Evolutionary conservation across 2,113 vertebrate species (phyloP).

Genomic region (Potamarius usumacintae): DNA sequence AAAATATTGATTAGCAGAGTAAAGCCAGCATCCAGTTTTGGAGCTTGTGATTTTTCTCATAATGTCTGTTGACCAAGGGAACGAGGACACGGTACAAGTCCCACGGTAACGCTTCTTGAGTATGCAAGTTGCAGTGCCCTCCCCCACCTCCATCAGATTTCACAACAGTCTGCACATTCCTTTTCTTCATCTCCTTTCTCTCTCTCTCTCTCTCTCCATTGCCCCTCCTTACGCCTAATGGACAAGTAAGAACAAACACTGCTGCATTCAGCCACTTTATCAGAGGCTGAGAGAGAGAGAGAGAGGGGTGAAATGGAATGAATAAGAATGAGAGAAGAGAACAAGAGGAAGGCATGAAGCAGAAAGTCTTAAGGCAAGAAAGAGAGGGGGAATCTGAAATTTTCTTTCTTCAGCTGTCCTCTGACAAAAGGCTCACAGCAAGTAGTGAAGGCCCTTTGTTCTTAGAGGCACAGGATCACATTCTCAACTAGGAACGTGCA

Average conservation of each 20-base stretch:
- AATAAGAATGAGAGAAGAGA: neutral
- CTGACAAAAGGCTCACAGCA: constrained; percentile 40
- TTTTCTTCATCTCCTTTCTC: constrained; percentile 21
- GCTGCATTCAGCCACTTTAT: constrained; percentile 45
- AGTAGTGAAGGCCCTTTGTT: constrained; percentile 35
- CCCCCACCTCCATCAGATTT: constrained; percentile 47
- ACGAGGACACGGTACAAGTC: constrained; percentile 55
- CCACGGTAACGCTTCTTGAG: constrained; percentile 56
- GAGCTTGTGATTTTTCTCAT: neutral
- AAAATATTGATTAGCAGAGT: neutral
- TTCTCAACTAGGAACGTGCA: constrained; percentile 26
- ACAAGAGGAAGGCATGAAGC: constrained; percentile 11
- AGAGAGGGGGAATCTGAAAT: neutral
- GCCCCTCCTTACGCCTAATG: constrained; percentile 18
- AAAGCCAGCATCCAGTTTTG: neutral
- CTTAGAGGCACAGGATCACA: constrained; percentile 12
- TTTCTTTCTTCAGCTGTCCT: neutral
- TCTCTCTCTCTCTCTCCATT: constrained; percentile 6
- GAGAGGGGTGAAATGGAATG: constrained; percentile 1
- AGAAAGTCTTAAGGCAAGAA: constrained; percentile 28
- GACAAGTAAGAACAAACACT: constrained; percentile 22
- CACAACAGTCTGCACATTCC: constrained; percentile 44
- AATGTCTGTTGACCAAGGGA: constrained; percentile 40
- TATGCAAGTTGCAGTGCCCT: constrained; percentile 34
- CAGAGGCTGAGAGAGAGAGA: neutral